Evolutionary conservation across 2,888 invertebrate genomes (phyloP).

Genomic region (Thereva unica): DNA sequence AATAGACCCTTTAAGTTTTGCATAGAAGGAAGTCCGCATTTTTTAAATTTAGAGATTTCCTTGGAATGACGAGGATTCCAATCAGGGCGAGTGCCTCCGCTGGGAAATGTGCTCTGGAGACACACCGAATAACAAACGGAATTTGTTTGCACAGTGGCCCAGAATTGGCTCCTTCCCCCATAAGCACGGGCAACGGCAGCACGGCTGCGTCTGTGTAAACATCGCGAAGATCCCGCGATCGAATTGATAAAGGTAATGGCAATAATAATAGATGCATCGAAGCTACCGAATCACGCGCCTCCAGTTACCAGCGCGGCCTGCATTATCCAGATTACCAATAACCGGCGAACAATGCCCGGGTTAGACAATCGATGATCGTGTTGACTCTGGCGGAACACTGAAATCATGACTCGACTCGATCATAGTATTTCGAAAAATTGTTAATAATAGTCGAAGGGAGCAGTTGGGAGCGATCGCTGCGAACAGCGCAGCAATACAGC

Average conservation of each 20-base stretch:
- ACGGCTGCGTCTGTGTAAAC: conserved; percentile 8
- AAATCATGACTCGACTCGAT: conserved; percentile 40
- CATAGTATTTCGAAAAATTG: conserved; percentile 37
- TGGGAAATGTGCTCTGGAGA: no score
- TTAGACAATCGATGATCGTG: conserved; percentile 41
- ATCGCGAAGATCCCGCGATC: conserved; percentile 16
- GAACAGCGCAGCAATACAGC: conserved; percentile 1
- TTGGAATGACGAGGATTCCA: no score
- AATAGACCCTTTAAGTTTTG: no score
- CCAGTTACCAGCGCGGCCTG: conserved; percentile 33
- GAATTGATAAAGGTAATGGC: conserved; percentile 31
- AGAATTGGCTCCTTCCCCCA: no score
- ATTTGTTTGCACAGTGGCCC: no score
- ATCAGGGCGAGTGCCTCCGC: no score
- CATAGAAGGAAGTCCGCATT: no score
- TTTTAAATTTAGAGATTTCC: no score
- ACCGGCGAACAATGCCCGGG: conserved; percentile 27
- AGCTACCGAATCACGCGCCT: conserved; percentile 42
- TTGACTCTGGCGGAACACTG: conserved; percentile 41
- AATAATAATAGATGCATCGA: conserved; percentile 39
- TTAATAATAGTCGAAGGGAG: conserved; percentile 35
- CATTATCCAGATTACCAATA: conserved; percentile 31
- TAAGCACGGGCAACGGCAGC: background rate
- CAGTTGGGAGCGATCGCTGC: conserved; percentile 11
- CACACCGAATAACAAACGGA: no score